Evolutionary conservation across 2,797 vertebrate species (phyloP).

Genomic region (Eidolon dupreanum): DNA sequence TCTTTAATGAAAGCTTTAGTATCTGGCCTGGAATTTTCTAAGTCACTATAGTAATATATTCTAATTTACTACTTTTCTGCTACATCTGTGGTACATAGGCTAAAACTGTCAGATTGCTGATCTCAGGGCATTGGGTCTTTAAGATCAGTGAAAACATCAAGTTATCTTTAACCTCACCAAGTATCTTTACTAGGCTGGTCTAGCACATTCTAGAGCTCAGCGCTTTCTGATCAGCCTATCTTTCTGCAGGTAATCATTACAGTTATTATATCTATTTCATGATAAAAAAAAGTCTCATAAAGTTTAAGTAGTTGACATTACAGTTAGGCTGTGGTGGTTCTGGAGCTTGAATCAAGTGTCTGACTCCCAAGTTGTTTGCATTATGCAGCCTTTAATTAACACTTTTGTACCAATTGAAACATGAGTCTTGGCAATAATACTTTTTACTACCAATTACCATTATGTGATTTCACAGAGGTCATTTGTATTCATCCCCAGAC

Average conservation of each 20-base stretch:
- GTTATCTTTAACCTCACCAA: background rate
- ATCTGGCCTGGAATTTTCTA: background rate
- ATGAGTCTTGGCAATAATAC: background rate
- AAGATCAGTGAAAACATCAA: background rate
- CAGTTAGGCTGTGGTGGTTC: background rate
- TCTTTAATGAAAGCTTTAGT: background rate
- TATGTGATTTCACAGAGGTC: background rate
- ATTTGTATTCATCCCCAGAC: background rate
- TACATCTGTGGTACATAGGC: background rate
- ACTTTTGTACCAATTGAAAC: background rate
- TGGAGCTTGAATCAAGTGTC: background rate
- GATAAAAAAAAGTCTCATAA: background rate
- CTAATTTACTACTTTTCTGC: constrained; percentile 5
- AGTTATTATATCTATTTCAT: background rate
- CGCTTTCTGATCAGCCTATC: background rate
- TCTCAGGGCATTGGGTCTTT: background rate
- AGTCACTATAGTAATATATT: background rate
- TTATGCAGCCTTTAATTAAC: background rate
- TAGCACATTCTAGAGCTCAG: background rate
- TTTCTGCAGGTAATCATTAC: background rate
- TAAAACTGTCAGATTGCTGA: background rate
- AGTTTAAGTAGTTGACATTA: background rate
- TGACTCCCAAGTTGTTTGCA: background rate
- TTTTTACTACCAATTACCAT: background rate
- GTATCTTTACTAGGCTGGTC: background rate